Evolutionary conservation across 2,797 vertebrate genomes (phyloP), one percentile per base, ranked within the genome.

Genomic region (Forpus xanthops): DNA sequence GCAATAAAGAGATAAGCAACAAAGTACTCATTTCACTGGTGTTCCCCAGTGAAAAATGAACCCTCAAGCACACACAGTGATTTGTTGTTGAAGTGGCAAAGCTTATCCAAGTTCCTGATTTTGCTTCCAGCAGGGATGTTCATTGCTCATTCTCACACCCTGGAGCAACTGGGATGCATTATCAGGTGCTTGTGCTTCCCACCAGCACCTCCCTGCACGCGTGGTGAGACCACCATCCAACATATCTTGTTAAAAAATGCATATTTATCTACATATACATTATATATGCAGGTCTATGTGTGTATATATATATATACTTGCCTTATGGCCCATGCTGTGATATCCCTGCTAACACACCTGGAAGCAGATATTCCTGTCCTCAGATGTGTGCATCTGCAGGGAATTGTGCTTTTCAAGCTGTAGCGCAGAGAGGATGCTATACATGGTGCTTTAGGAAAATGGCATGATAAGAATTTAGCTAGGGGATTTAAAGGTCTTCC

Each of bases 21-120:
- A 31, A 52, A 92, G 85, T 23, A 61, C 76, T 95, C 4, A 2
- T 90, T 84, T 90, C 79, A 19, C 75, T 6, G 3, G 72, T 73
- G 70, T 85, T 92, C 83, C 33, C 70, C 76, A 8, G 2, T 91
- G 95, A 96, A 93, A 97, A 96, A 96, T 93, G 94, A 96, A 74
- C 79, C 74, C 92, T 87, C 11, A 4, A 90, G 93, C 86, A 70
- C 82, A 80, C 78, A 66, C 44, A 2, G 93, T 82, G 91, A 95
- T 96, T 90, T 94, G 88, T 91, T 95, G 90, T 45, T 60, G 56
- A 65, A 86, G 81, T 73, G 84, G 90, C 81, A 92, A 94, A 95
- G 84, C 94, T 95, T 94, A 83, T 84, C 79, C 70, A 74, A 70
- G 86, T 64, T 73, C 81, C 64, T 58, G 84, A 68, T 94, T 95